Conservation (phyloP, 1,140 invertebrate species). For the Zaprionus inermis region DNA sequence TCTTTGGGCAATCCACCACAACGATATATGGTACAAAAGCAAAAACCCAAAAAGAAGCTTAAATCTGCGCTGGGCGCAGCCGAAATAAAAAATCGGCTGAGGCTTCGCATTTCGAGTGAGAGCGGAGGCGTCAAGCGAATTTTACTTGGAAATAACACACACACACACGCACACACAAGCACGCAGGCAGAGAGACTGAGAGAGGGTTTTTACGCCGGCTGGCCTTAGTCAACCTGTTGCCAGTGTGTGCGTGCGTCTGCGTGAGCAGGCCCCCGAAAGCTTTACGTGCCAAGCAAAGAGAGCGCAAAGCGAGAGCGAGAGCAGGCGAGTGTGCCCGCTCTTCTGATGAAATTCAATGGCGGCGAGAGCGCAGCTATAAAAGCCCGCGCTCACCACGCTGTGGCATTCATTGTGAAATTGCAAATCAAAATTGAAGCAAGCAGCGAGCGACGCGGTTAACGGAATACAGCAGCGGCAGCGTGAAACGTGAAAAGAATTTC, state of each 20-base stretch:
- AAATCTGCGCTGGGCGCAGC: slow-evolving; percentile 30
- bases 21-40: slow-evolving; percentile 13
- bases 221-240: slow-evolving; percentile 38
- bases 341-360: slow-evolving; percentile 79
- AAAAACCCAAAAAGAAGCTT: slow-evolving; percentile 13
- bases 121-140: slow-evolving; percentile 47
- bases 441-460: slow-evolving; percentile 56
- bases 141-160: slow-evolving; percentile 44
- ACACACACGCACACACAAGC: slow-evolving; percentile 12
- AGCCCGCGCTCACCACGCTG: slow-evolving; percentile 35
- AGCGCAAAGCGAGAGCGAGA: slow-evolving; percentile 1
- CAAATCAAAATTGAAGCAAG: slow-evolving; percentile 83
- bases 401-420: slow-evolving; percentile 84
- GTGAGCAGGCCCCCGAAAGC: slow-evolving; percentile 39
- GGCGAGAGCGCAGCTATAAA: slow-evolving; percentile 78
- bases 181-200: neutral
- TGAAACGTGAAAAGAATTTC: slow-evolving; percentile 81
- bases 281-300: slow-evolving; percentile 17
- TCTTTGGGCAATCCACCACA: slow-evolving; percentile 37
- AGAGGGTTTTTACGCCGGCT: slow-evolving; percentile 53
- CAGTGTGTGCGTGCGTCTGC: slow-evolving; percentile 16
- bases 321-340: slow-evolving; percentile 14
- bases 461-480: slow-evolving; percentile 47
- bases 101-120: slow-evolving; percentile 26
- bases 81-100: slow-evolving; percentile 45